phyloP scores from a whole-genome alignment of 2,113 vertebrate species.

The Chaenogobius annularis region DNA sequence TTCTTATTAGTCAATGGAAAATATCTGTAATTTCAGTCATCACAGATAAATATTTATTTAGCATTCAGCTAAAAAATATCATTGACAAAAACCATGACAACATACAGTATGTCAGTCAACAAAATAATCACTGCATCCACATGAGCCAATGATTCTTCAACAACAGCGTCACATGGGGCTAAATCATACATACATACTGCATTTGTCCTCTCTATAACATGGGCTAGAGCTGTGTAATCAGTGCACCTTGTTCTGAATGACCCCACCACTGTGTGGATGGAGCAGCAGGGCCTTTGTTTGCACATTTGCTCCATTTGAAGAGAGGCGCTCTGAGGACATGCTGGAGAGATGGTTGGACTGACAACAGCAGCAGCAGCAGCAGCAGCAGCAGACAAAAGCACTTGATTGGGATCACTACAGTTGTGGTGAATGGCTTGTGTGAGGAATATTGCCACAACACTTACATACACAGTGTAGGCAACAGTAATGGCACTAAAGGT shows the following conservation, averaged over 20 bases:
- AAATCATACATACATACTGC: slow-evolving; percentile 18
- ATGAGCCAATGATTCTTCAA: not conserved
- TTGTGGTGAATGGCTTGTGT: not conserved
- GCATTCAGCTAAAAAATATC: too few species aligned
- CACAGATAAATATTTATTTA: too few species aligned
- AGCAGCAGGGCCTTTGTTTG: slow-evolving; percentile 32
- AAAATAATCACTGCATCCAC: too few species aligned
- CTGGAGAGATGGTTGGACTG: not conserved
- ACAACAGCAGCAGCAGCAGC: too few species aligned
- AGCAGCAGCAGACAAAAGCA: not conserved
- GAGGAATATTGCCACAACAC: not conserved
- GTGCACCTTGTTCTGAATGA: slow-evolving; percentile 34
- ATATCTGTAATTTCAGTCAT: too few species aligned
- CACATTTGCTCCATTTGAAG: slow-evolving; percentile 29
- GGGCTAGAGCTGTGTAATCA: slow-evolving; percentile 21
- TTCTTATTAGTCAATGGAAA: too few species aligned
- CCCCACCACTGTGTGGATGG: slow-evolving; percentile 38
- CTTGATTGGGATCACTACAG: slow-evolving; percentile 3
- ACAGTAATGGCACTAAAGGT: too few species aligned
- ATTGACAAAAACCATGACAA: too few species aligned
- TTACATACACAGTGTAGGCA: not conserved
- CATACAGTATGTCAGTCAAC: too few species aligned
- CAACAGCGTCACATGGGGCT: slow-evolving; percentile 1
- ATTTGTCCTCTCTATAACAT: slow-evolving; percentile 36
- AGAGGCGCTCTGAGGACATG: slow-evolving; percentile 6